These are phyloP conservation scores for Aurelia aurita complex sp. Pacific DNA, from an alignment of 30 jellyfish, hydroid and myxozoan genomes.

Conservation along the genomic window DNA sequence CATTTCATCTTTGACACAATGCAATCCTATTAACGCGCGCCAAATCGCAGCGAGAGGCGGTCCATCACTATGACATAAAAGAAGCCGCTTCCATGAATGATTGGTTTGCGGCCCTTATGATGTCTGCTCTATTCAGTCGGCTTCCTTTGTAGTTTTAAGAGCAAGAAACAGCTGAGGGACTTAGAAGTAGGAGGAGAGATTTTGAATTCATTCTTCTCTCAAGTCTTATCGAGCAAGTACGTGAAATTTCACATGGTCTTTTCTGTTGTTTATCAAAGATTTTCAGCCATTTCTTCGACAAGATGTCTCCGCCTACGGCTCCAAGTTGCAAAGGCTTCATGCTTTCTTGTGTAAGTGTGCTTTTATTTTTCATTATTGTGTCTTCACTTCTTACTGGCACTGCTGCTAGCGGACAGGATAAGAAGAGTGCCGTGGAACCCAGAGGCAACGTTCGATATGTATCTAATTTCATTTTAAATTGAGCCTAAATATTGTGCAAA, in stretches of 20 bases:
- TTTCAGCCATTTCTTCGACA: not conserved
- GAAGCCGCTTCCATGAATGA: slow-evolving; percentile 99
- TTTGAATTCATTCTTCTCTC: slow-evolving; percentile 61
- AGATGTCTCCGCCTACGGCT: slow-evolving; percentile 71
- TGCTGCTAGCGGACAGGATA: not conserved
- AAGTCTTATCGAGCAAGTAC: slow-evolving; percentile 51
- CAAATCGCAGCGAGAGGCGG: slow-evolving; percentile 99
- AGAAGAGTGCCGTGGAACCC: not conserved
- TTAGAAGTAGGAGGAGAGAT: slow-evolving; percentile 84
- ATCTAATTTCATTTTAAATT: no score
- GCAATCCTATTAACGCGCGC: slow-evolving; percentile 99
- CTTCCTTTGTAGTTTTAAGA: slow-evolving; percentile 89
- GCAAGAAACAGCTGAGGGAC: slow-evolving; percentile 97
- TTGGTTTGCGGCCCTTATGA: slow-evolving; percentile 99
- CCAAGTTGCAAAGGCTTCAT: slow-evolving; percentile 74
- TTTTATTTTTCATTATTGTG: no score
- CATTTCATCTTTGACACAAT: slow-evolving; percentile 87
- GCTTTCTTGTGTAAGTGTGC: slow-evolving; percentile 78
- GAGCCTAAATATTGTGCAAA: no score
- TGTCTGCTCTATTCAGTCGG: slow-evolving; percentile 99
- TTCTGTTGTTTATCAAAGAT: slow-evolving; percentile 15
- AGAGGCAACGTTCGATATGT: not conserved
- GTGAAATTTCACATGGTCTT: slow-evolving; percentile 34
- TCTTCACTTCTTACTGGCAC: not conserved
- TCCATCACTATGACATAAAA: slow-evolving; percentile 90